These are phyloP conservation scores for Pollenia griseotomentosa DNA, from an alignment of 2,888 invertebrate genomes.

Conservation along the genomic window DNA sequence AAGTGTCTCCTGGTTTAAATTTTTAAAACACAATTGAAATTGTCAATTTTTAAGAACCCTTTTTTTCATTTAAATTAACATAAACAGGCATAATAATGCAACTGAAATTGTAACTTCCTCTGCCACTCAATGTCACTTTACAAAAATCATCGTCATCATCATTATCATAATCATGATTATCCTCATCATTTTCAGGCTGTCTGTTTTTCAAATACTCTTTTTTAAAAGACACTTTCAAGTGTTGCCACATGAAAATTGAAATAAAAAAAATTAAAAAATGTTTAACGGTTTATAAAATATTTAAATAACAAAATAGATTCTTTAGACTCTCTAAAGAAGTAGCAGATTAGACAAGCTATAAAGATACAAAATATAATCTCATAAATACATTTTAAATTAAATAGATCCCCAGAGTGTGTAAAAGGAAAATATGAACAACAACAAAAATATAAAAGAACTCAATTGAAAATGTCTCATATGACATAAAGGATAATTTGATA, in stretches of 20 bases:
- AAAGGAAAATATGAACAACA: constrained; percentile 31
- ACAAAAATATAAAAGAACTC: constrained; percentile 36
- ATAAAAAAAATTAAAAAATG: constrained; percentile 7
- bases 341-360: constrained; percentile 48
- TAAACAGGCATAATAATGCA: constrained; percentile 39
- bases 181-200: constrained; percentile 41
- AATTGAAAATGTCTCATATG: constrained; percentile 80
- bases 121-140: constrained; percentile 72
- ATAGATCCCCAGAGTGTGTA: constrained; percentile 80
- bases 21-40: constrained; percentile 54
- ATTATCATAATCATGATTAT: constrained; percentile 58
- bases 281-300: constrained; percentile 54
- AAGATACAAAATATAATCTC: constrained; percentile 76
- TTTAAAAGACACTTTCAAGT: constrained; percentile 68
- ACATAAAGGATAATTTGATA: constrained; percentile 83
- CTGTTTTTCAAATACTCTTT: not conserved
- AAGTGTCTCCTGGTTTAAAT: constrained; percentile 8
- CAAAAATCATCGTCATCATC: constrained; percentile 36
- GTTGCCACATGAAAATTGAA: constrained; percentile 50
- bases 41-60: constrained; percentile 60
- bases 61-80: constrained; percentile 47
- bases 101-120: constrained; percentile 59
- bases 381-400: constrained; percentile 81
- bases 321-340: constrained; percentile 3
- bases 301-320: constrained; percentile 43